Conservation (phyloP, 2,888 invertebrate genomes). For the Timandra comae region DNA sequence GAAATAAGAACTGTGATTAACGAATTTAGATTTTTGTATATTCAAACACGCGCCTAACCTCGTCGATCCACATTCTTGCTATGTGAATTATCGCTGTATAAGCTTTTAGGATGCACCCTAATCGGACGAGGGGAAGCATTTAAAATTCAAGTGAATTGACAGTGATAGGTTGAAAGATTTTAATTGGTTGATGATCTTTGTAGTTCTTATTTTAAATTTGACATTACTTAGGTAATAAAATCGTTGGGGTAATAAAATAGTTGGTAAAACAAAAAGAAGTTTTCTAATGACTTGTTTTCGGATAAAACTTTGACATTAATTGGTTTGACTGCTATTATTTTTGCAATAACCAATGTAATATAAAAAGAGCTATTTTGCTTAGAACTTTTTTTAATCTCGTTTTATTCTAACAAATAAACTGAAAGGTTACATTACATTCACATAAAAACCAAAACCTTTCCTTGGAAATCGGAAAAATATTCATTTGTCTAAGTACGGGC, state of each 20-base stretch:
- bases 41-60: conserved; percentile 56
- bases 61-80: conserved; percentile 68
- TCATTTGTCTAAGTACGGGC: conserved; percentile 1
- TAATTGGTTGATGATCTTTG: conserved; percentile 64
- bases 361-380: too few relatives aligned
- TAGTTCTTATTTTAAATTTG: conserved; percentile 18
- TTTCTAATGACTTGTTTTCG: not conserved
- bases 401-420: too few relatives aligned
- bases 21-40: conserved; percentile 32
- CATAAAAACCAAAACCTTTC: too few relatives aligned
- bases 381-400: too few relatives aligned
- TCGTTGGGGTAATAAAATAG: too few relatives aligned
- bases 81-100: conserved; percentile 66
- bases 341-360: too few relatives aligned
- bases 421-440: too few relatives aligned
- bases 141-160: conserved; percentile 59
- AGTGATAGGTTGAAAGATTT: conserved; percentile 61
- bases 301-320: too few relatives aligned
- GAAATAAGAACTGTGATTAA: conserved; percentile 20
- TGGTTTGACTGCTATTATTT: too few relatives aligned
- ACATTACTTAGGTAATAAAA: conserved; percentile 11
- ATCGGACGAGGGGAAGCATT: conserved; percentile 61
- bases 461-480: too few relatives aligned
- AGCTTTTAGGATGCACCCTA: conserved; percentile 74
- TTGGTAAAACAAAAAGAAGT: conserved; percentile 13